A percentile compares a stretch with the other conserved stretches of the same genome.
phyloP scores from a whole-genome alignment of 2,113 vertebrate genomes.

The Onychostoma macrolepis region DNA sequence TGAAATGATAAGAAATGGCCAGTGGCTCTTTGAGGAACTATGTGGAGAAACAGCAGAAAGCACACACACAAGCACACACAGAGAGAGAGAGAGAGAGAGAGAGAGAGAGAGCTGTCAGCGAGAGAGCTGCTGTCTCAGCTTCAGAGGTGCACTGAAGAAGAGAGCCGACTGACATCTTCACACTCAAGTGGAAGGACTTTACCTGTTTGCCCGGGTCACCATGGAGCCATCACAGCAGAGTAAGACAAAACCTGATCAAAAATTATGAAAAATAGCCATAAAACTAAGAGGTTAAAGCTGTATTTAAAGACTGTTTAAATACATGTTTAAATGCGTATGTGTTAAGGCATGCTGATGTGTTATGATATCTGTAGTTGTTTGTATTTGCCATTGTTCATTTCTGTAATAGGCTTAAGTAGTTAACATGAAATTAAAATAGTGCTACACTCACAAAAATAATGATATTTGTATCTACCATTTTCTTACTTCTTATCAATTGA shows the following conservation, averaged over 20 bases:
- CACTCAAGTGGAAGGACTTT: slow-evolving; percentile 35
- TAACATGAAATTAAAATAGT: background rate
- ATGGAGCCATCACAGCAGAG: slow-evolving; percentile 43
- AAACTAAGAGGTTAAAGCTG: background rate
- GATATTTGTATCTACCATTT: background rate
- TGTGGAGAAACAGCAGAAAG: slow-evolving; percentile 16
- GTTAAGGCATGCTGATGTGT: background rate
- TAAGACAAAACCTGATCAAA: slow-evolving; percentile 37
- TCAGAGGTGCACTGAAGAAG: background rate
- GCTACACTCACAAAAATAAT: too few relatives aligned
- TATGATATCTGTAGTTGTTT: background rate
- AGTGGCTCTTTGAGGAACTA: background rate
- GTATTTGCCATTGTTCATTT: background rate
- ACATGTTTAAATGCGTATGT: background rate
- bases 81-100: too few relatives aligned
- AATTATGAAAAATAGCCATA: background rate
- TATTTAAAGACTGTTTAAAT: background rate
- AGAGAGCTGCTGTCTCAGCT: slow-evolving; percentile 46
- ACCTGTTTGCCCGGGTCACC: slow-evolving; percentile 15
- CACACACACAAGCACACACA: background rate
- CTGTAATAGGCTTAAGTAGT: background rate
- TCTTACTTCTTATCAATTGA: background rate
- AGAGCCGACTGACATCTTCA: slow-evolving; percentile 2
- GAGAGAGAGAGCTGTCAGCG: background rate
- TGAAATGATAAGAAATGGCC: background rate